A percentile compares a stretch with the other conserved stretches of the same genome.
These are phyloP conservation scores for Syngnathus acus DNA, from an alignment of 2,797 vertebrate species.

Conservation along the genomic window DNA sequence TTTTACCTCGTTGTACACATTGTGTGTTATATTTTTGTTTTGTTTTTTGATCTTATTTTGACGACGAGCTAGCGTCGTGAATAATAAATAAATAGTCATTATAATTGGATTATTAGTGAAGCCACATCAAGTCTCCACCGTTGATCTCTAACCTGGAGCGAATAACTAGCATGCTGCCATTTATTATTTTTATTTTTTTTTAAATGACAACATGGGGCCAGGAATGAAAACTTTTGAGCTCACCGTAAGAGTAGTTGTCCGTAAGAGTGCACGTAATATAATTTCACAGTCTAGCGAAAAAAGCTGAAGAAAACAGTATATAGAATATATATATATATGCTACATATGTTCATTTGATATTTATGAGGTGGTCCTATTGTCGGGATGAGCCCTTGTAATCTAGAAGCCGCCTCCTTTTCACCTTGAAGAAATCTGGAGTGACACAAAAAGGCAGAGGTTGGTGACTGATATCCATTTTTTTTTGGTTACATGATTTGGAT, in stretches of 20 bases:
- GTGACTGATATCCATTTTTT: neutral
- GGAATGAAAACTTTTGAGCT: conserved; percentile 25
- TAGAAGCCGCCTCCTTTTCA: conserved; percentile 63
- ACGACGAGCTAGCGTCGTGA: conserved; percentile 14
- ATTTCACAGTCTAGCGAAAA: conserved; percentile 67
- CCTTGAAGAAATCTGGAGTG: conserved; percentile 68
- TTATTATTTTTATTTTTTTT: conserved; percentile 14
- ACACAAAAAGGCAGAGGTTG: neutral
- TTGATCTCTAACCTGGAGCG: conserved; percentile 42
- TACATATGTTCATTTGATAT: conserved; percentile 45
- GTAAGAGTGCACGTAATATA: conserved; percentile 55
- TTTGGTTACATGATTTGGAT: neutral
- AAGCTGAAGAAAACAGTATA: conserved; percentile 37
- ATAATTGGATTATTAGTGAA: conserved; percentile 9
- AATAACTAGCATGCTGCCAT: conserved; percentile 29
- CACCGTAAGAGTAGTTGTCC: conserved; percentile 17
- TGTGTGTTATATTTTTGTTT: neutral
- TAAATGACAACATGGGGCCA: conserved; percentile 7
- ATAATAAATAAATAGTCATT: conserved; percentile 40
- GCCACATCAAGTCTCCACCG: conserved; percentile 34
- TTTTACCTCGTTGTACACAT: conserved; percentile 30
- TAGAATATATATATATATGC: conserved; percentile 39
- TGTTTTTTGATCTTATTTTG: conserved; percentile 12
- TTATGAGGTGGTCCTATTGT: conserved; percentile 38
- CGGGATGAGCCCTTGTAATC: conserved; percentile 52